These are phyloP conservation scores for Macrosiphum euphorbiae DNA, from an alignment of 2,888 invertebrate species.

Conservation along the genomic window DNA sequence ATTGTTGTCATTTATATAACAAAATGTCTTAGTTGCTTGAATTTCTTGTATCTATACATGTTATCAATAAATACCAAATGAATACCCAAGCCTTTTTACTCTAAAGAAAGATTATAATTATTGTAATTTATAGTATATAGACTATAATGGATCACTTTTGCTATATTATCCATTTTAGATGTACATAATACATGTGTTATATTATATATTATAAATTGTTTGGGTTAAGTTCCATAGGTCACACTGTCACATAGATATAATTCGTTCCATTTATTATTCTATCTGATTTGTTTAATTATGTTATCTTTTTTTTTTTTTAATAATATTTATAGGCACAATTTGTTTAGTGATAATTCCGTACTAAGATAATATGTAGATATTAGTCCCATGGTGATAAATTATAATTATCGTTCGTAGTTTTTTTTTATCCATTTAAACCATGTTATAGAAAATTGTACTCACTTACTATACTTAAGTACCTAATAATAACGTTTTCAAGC, in stretches of 20 bases:
- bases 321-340: not conserved
- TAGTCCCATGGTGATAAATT: not conserved
- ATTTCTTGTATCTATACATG: not conserved
- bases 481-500: not conserved
- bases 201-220: not conserved
- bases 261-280: not conserved
- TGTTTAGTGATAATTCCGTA: not conserved
- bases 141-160: not conserved
- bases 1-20: not conserved
- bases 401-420: not conserved
- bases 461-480: not conserved
- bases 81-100: not conserved
- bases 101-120: not conserved
- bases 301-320: not conserved
- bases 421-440: not conserved
- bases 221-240: not conserved
- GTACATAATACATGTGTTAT: not conserved
- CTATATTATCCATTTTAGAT: not conserved
- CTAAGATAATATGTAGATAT: not conserved
- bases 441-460: not conserved
- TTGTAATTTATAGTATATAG: not conserved
- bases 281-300: not conserved
- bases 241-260: not conserved
- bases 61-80: not conserved
- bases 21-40: not conserved